Evolutionary conservation across 2,113 vertebrate species (phyloP), one percentile per base, ranked within the genome.

Genomic region (Ptilorrhoa leucosticta): DNA sequence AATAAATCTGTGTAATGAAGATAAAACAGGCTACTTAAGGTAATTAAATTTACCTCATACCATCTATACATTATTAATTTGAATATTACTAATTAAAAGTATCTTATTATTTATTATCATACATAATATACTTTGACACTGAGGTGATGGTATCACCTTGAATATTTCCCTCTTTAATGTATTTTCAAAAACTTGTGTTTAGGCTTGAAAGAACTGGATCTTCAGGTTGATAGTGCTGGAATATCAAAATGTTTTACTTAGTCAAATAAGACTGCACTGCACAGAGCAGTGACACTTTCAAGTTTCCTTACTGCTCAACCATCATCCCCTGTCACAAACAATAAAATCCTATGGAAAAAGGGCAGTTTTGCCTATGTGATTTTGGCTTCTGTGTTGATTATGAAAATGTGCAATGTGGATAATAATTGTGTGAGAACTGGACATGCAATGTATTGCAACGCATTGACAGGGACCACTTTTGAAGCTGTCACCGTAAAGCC

Each of bases 1-100:
- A 86, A 70, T 50, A 81, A 57, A 89, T 68, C 31, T 82, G 48
- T 92, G 50, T 57, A 83, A 87, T 73, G 39, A 66, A 76, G 57
- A 87, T 27, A 89, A 82, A 87, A 93, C 21, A 60, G 31, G 7
- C 51, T 90, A 79, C 45, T 82, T 91, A 76, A 33, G 44, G 56
- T 48, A 82, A 90, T 48, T 88, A 92, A 37, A 80, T 68, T 53
- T 87, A 27, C 15, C 33, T 61, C 10, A 20, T 61, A 89, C 30
- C 15, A 83, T 45, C 42, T 61, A 80, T 33, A 39, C 9, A 73
- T 69, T 71, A 84, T 37, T 83, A 68, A 89, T 60, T 47, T 48
- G 10, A 78, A 92, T 57, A 72, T 57, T 72, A 87, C 12, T 69
- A 68, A 60, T 81, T 78, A 71, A 64, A 90, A 69, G 48, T 44